Evolutionary conservation across 2,113 vertebrate species (phyloP), one percentile per base, ranked within the genome.

Genomic region (Marmota monax): DNA sequence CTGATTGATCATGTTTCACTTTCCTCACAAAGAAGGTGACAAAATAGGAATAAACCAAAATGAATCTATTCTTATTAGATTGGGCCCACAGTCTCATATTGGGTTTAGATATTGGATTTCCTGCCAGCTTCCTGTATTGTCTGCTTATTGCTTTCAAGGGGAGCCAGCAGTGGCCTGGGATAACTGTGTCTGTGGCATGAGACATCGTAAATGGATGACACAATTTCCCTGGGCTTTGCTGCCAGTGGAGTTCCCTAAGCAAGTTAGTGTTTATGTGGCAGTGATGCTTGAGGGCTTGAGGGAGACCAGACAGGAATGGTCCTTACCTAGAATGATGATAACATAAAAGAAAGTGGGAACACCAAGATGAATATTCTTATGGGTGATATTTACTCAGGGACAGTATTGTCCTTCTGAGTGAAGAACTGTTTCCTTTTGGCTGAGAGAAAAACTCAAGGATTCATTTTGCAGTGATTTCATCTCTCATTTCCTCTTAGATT

Each of bases 21-120:
- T 91, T 97, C 94, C 80, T 74, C 91, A 85, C 84, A 97, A 96
- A 58, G 91, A 94, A 97, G 0, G 0, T 97, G 96, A 98, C 97
- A 98, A 98, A 98, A 98, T 23, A 86, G 89, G 96, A 98, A 97
- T 94, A 98, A 98, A 98, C 92, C 91, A 92, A 96, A 97, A 90
- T 94, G 74, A 98, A 98, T 98, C 97, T 96, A 96, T 98, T 96
- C 94, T 97, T 98, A 98, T 98, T 98, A 97, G 96, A 97, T 98
- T 98, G 96, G 84, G 61, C 22, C 92, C 95, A 93, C 96, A 98
- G 90, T 97, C 93, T 98, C 96, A 95, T 98, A 98, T 94, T 77
- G 88, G 76, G 72, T 92, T 97, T 94, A 97, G 80, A 97, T 98
- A 98, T 97, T 98, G 97, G 90, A 97, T 98, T 98, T 98, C 73